Conservation (phyloP, 2,888 invertebrate genomes). For the Aporophyla nigra region DNA sequence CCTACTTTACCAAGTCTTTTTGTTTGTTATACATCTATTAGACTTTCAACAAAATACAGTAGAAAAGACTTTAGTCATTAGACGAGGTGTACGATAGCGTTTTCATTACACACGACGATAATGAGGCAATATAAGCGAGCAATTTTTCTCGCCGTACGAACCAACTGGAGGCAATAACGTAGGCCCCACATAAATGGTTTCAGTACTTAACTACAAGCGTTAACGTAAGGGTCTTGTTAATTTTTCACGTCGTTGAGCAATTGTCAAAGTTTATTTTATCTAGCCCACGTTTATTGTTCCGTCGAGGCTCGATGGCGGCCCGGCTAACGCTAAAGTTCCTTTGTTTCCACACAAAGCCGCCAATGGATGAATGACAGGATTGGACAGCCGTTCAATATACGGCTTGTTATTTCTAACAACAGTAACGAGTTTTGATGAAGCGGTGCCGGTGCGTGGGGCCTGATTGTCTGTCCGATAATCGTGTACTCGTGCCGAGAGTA, state of each 20-base stretch:
- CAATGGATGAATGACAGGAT: constrained; percentile 55
- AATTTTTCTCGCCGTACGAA: constrained; percentile 35
- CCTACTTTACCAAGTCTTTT: not conserved
- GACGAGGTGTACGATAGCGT: not conserved
- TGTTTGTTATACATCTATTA: not conserved
- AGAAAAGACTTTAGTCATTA: constrained; percentile 19
- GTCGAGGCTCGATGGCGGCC: constrained; percentile 39
- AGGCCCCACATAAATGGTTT: constrained; percentile 46
- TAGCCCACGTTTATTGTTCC: constrained; percentile 57
- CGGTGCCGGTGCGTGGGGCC: constrained; percentile 1
- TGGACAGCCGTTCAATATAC: constrained; percentile 41
- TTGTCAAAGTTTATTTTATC: constrained; percentile 66
- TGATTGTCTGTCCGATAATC: constrained; percentile 2
- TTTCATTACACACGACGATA: constrained; percentile 40
- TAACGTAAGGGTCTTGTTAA: constrained; percentile 63
- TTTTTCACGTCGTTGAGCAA: constrained; percentile 65
- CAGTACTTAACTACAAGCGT: constrained; percentile 53
- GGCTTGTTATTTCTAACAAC: constrained; percentile 58
- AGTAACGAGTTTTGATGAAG: constrained; percentile 51
- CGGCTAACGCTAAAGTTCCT: constrained; percentile 53
- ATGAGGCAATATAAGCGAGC: constrained; percentile 24
- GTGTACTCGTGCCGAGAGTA: constrained; percentile 23
- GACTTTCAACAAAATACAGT: not conserved
- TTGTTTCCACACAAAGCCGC: constrained; percentile 61
- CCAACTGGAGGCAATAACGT: constrained; percentile 36